Percentiles rank a stretch among this genome's conserved stretches.
Evolutionary conservation across 2,113 vertebrate species (phyloP).

Genomic region (Pollimyrus isidori): DNA sequence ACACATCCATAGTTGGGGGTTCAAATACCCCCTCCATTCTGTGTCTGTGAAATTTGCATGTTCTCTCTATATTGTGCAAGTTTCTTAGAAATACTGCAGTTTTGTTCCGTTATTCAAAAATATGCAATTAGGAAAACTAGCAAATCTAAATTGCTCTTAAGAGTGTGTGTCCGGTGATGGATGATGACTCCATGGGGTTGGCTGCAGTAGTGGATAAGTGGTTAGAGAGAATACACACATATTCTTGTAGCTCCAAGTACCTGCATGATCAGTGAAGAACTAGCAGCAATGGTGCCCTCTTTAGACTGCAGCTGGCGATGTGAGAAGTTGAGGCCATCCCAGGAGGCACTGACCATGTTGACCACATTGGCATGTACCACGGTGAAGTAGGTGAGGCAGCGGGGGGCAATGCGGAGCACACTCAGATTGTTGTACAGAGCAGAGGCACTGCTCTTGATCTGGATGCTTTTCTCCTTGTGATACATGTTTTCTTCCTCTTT

Average conservation of each 20-base stretch:
- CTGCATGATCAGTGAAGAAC: slow-evolving; percentile 79
- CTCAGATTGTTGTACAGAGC: slow-evolving; percentile 85
- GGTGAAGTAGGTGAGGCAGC: slow-evolving; percentile 66
- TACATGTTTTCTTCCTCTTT: slow-evolving; percentile 57
- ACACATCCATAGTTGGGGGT: not conserved
- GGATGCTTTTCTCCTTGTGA: slow-evolving; percentile 71
- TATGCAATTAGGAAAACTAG: not conserved
- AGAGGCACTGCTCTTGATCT: slow-evolving; percentile 71
- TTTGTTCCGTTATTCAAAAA: not conserved
- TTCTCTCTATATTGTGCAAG: not conserved
- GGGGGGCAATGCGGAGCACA: slow-evolving; percentile 64
- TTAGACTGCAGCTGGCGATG: slow-evolving; percentile 81
- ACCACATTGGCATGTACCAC: slow-evolving; percentile 75
- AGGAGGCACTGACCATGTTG: slow-evolving; percentile 70
- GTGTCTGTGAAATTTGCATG: not conserved
- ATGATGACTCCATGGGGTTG: not conserved
- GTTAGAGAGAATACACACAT: not conserved
- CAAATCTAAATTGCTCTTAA: not conserved
- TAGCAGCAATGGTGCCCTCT: slow-evolving; percentile 62
- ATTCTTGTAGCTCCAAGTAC: slow-evolving; percentile 41
- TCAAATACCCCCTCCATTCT: not conserved
- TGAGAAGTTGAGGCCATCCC: slow-evolving; percentile 68
- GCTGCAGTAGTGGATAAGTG: not conserved
- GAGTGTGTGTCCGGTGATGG: not conserved
- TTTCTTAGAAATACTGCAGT: not conserved